phyloP scores from a whole-genome alignment of 2,113 vertebrate species.

The Thamnophis sirtalis region DNA sequence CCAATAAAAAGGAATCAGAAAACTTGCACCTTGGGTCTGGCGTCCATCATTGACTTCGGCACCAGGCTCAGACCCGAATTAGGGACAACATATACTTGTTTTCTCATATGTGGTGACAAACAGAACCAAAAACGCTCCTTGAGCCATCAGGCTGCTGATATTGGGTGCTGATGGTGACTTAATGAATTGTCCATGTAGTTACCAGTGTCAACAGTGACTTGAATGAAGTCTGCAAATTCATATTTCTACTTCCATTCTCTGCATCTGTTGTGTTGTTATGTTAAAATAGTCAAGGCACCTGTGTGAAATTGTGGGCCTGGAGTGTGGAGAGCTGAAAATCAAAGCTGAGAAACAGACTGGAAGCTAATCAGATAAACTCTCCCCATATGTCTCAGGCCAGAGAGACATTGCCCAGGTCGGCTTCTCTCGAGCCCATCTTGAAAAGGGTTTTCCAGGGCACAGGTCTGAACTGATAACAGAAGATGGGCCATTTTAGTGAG shows the following conservation, averaged over 20 bases:
- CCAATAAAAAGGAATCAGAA: no score
- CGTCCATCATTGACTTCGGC: no score
- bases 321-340: neutral
- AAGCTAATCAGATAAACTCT: neutral
- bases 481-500: neutral
- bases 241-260: neutral
- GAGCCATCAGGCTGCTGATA: neutral
- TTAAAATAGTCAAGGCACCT: neutral
- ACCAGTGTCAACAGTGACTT: neutral
- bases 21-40: no score
- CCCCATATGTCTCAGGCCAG: neutral
- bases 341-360: neutral
- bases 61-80: no score
- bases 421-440: neutral
- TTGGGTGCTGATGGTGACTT: neutral
- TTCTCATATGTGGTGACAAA: no score
- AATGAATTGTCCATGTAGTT: neutral
- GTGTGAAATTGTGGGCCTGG: neutral
- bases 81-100: no score
- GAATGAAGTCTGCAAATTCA: neutral
- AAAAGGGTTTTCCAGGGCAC: neutral
- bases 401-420: neutral
- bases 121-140: neutral
- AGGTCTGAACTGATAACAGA: neutral
- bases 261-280: neutral